Conservation (phyloP, 2,113 vertebrate species). For the Mohoua ochrocephala region DNA sequence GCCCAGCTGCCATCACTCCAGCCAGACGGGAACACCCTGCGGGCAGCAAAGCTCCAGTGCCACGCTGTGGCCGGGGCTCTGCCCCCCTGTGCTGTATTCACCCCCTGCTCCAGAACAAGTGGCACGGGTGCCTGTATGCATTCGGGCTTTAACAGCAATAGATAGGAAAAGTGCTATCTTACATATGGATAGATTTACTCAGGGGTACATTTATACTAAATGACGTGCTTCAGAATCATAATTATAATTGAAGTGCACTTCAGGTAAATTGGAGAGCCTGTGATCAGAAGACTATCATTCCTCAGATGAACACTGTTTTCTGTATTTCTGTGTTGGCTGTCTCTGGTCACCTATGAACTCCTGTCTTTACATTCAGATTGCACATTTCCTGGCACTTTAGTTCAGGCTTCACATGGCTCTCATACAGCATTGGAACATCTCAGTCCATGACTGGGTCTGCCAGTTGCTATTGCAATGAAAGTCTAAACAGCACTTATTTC, state of each 20-base stretch:
- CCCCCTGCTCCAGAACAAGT: background rate
- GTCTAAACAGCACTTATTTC: background rate
- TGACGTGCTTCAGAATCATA: background rate
- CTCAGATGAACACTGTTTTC: background rate
- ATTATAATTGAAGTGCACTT: background rate
- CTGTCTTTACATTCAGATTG: background rate
- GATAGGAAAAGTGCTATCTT: background rate
- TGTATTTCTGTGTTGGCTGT: background rate
- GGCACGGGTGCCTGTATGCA: accelerated
- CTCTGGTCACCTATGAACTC: background rate
- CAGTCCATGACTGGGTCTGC: background rate
- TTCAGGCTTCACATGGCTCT: accelerated
- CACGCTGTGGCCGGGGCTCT: accelerated
- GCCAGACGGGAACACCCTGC: accelerated
- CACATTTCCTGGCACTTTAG: background rate
- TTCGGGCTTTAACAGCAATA: background rate
- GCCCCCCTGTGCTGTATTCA: accelerated
- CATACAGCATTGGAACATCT: background rate
- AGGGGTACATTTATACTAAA: background rate
- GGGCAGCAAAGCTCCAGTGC: background rate
- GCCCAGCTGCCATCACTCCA: background rate
- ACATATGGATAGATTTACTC: background rate
- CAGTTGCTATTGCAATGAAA: background rate
- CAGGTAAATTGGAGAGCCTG: background rate
- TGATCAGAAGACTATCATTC: background rate